A percentile compares a stretch with the other conserved stretches of the same genome.
These are phyloP conservation scores for Rhizoglyphus robini DNA, from an alignment of 1,140 invertebrate genomes.

Conservation along the genomic window DNA sequence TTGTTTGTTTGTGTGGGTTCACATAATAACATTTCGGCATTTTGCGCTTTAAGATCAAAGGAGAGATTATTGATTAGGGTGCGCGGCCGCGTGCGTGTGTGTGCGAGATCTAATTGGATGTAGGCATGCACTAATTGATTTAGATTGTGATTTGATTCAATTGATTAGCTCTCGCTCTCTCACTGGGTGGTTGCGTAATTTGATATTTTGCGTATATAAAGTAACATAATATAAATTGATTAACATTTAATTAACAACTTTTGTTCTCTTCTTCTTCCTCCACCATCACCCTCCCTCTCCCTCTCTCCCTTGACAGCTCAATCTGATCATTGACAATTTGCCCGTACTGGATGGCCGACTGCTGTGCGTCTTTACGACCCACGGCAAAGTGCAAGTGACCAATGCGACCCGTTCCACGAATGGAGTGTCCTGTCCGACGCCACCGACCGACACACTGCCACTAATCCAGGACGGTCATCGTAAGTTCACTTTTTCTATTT, in stretches of 20 bases:
- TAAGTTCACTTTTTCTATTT: conserved; percentile 35
- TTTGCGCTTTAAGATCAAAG: too few relatives aligned
- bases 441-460: conserved; percentile 73
- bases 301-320: conserved; percentile 50
- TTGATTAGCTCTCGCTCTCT: too few relatives aligned
- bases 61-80: too few relatives aligned
- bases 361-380: conserved; percentile 78
- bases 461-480: conserved; percentile 70
- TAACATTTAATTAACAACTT: too few relatives aligned
- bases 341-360: conserved; percentile 74
- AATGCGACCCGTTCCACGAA: conserved; percentile 74
- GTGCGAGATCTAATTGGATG: too few relatives aligned
- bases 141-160: not conserved
- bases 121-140: too few relatives aligned
- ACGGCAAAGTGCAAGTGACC: conserved; percentile 75
- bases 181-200: too few relatives aligned
- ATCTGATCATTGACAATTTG: conserved; percentile 79
- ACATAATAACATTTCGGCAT: too few relatives aligned
- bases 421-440: conserved; percentile 85
- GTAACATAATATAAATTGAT: too few relatives aligned
- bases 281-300: not conserved
- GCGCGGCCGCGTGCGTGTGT: too few relatives aligned
- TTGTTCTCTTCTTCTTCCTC: not conserved
- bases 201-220: too few relatives aligned
- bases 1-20: too few relatives aligned